Conservation (phyloP, 2,888 invertebrate genomes). For the Geotrupes spiniger region DNA sequence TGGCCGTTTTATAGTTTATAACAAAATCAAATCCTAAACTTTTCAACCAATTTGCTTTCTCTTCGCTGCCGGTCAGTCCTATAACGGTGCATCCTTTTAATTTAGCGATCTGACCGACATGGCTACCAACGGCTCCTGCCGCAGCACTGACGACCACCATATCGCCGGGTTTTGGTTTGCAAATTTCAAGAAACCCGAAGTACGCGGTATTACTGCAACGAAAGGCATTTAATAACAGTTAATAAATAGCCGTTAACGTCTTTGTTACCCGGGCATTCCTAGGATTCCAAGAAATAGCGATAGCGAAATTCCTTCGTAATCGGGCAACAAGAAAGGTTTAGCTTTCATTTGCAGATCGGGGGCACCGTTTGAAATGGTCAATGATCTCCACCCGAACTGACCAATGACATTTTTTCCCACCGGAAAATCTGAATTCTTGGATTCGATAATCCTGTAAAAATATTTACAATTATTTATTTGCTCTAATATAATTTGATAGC, state of each 20-base stretch:
- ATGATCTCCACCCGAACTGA: slow-evolving; percentile 67
- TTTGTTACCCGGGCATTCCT: slow-evolving; percentile 68
- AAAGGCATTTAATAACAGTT: neutral
- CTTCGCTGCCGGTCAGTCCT: slow-evolving; percentile 68
- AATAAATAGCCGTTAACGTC: neutral
- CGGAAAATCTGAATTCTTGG: slow-evolving; percentile 62
- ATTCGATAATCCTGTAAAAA: slow-evolving; percentile 60
- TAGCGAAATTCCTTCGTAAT: slow-evolving; percentile 57
- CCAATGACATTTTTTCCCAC: slow-evolving; percentile 63
- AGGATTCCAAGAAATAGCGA: slow-evolving; percentile 63
- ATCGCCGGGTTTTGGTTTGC: slow-evolving; percentile 68
- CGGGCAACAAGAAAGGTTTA: slow-evolving; percentile 52
- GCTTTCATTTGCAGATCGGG: slow-evolving; percentile 54
- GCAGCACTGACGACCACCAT: slow-evolving; percentile 71
- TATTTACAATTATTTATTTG: slow-evolving; percentile 4
- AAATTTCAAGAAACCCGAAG: slow-evolving; percentile 70
- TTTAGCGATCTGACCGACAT: slow-evolving; percentile 78
- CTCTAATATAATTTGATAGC: no score
- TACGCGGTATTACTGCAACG: slow-evolving; percentile 65
- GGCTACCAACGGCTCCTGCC: slow-evolving; percentile 76
- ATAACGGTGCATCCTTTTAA: slow-evolving; percentile 67
- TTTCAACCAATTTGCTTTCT: slow-evolving; percentile 68
- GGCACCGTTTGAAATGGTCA: slow-evolving; percentile 63
- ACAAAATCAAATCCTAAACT: slow-evolving; percentile 66
- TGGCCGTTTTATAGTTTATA: slow-evolving; percentile 68